Evolutionary conservation across 2,797 vertebrate species (phyloP).

Genomic region (Falco cherrug): DNA sequence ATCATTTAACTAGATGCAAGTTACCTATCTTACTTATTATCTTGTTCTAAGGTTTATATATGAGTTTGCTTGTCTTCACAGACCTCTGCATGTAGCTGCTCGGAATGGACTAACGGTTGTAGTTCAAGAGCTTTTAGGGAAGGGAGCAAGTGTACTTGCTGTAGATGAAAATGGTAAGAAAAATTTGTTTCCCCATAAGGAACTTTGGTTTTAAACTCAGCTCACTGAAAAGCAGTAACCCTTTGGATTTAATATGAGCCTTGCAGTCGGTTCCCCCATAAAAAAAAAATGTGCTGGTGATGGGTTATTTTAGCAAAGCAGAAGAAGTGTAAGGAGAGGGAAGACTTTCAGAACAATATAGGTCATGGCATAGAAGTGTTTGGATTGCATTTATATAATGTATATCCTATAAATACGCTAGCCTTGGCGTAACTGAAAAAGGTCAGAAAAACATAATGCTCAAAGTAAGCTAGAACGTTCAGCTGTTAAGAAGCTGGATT

Average conservation of each 20-base stretch:
- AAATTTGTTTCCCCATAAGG: background rate
- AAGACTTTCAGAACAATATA: background rate
- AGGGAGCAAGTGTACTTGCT: slow-evolving; percentile 95
- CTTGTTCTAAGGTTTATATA: slow-evolving; percentile 13
- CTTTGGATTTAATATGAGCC: background rate
- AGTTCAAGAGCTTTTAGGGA: slow-evolving; percentile 95
- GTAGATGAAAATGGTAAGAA: slow-evolving; percentile 97
- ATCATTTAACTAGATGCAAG: background rate
- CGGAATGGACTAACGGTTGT: slow-evolving; percentile 96
- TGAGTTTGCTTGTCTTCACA: slow-evolving; percentile 66
- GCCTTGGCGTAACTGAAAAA: background rate
- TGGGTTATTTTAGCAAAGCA: background rate
- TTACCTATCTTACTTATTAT: background rate
- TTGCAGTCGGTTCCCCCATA: background rate
- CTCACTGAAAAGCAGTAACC: background rate
- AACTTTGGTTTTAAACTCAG: background rate
- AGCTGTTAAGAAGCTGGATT: background rate
- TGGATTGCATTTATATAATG: background rate
- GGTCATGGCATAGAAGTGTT: background rate
- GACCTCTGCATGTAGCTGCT: slow-evolving; percentile 97
- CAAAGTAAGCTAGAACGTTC: background rate
- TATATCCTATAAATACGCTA: background rate
- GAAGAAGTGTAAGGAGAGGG: background rate
- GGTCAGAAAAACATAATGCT: background rate
- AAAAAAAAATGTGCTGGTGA: background rate